A percentile compares a stretch with the other conserved stretches of the same genome.
These are phyloP conservation scores for Heliconius hortense DNA, from an alignment of 2,888 invertebrate genomes.

Conservation along the genomic window DNA sequence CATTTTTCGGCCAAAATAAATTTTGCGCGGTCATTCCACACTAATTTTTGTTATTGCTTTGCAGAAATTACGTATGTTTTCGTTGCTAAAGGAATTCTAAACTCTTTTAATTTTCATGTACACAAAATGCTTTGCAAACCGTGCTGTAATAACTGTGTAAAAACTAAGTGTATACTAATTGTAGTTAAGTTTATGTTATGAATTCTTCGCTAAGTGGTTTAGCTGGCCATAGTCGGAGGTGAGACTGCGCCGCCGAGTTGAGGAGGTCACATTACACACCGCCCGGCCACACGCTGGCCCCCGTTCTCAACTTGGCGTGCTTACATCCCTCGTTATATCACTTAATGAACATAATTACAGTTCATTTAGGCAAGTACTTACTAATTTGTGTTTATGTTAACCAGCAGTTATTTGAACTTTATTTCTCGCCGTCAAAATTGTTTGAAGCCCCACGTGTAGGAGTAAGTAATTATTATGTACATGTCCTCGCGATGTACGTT, in stretches of 20 bases:
- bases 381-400: constrained; percentile 41
- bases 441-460: constrained; percentile 1
- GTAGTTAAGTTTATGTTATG: constrained; percentile 45
- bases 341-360: constrained; percentile 52
- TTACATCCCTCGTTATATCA: constrained; percentile 49
- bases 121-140: constrained; percentile 28
- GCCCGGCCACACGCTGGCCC: constrained; percentile 24
- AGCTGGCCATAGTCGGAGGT: constrained; percentile 43
- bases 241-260: constrained; percentile 40
- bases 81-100: constrained; percentile 20
- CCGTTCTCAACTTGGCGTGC: constrained; percentile 38
- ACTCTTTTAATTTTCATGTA: constrained; percentile 35
- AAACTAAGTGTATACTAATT: constrained; percentile 43
- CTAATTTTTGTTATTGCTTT: constrained; percentile 30
- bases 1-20: constrained; percentile 13
- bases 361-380: constrained; percentile 44
- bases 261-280: constrained; percentile 35
- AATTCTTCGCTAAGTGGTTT: constrained; percentile 53
- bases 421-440: constrained; percentile 24
- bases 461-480: constrained; percentile 13
- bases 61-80: constrained; percentile 29
- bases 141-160: constrained; percentile 36
- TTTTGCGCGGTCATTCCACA: constrained; percentile 17
- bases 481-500: constrained; percentile 4
- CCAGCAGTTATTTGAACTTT: constrained; percentile 30